Conservation (phyloP, 2,113 vertebrate genomes). For the Caloenas nicobarica region DNA sequence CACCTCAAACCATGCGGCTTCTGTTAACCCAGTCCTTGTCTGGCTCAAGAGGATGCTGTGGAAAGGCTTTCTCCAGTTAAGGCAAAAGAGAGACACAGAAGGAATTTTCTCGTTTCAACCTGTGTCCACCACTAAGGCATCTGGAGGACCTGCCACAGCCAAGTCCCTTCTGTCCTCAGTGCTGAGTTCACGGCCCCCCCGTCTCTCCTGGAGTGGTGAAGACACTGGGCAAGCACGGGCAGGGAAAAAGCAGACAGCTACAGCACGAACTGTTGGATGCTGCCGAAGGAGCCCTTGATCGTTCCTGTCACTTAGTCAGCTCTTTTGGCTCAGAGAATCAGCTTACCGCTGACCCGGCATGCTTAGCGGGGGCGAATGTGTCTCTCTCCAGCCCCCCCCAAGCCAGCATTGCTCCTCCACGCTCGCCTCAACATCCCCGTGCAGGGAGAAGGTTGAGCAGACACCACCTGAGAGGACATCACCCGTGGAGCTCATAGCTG, state of each 20-base stretch:
- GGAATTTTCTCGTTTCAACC: background rate
- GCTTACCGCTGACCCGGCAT: background rate
- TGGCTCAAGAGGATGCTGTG: background rate
- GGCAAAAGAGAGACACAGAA: background rate
- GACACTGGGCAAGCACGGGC: background rate
- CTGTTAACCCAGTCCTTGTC: background rate
- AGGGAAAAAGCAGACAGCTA: conserved; percentile 13
- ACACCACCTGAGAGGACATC: accelerated
- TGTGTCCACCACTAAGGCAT: background rate
- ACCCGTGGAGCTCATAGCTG: accelerated
- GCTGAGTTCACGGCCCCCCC: background rate
- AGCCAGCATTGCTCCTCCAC: background rate
- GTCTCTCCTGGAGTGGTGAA: background rate
- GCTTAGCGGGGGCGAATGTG: background rate
- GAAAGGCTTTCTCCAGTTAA: background rate
- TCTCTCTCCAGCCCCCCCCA: background rate
- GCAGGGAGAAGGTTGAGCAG: background rate
- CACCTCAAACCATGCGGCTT: background rate
- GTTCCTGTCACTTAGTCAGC: conserved; percentile 50
- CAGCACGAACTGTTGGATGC: background rate
- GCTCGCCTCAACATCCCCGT: accelerated
- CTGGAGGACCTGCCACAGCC: background rate
- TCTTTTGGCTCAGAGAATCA: background rate
- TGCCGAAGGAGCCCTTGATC: background rate
- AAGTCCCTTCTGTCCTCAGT: conserved; percentile 2